A percentile compares a stretch with the other conserved stretches of the same genome.
Evolutionary conservation across 1,140 invertebrate species (phyloP).

Genomic region (Mamestra configurata): DNA sequence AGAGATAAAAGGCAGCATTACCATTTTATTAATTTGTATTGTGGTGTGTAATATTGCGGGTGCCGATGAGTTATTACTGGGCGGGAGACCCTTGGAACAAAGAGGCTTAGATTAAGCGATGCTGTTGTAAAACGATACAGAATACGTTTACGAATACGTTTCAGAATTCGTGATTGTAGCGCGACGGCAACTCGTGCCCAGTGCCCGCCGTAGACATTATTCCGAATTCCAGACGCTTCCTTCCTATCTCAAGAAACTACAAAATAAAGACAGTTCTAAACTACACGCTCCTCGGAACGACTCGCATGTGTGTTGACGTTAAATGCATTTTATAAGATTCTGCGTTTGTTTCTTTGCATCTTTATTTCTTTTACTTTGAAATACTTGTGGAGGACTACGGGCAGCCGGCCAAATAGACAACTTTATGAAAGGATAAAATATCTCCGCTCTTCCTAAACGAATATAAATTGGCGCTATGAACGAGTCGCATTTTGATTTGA

Average conservation of each 20-base stretch:
- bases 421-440: conserved; percentile 79
- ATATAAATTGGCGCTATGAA: conserved; percentile 63
- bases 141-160: conserved; percentile 1
- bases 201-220: conserved; percentile 59
- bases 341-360: conserved; percentile 77
- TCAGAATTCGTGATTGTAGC: not conserved
- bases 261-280: conserved; percentile 73
- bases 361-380: conserved; percentile 77
- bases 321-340: conserved; percentile 84
- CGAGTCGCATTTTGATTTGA: conserved; percentile 54
- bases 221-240: conserved; percentile 63
- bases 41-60: conserved; percentile 54
- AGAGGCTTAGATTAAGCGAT: conserved; percentile 64
- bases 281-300: conserved; percentile 66
- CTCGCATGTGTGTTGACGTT: conserved; percentile 79
- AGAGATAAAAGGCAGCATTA: conserved; percentile 36
- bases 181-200: not conserved
- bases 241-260: conserved; percentile 62
- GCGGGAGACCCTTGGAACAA: conserved; percentile 61
- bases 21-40: conserved; percentile 46
- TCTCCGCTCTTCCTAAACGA: conserved; percentile 68
- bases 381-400: conserved; percentile 73
- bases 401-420: conserved; percentile 82
- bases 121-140: conserved; percentile 51
- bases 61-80: conserved; percentile 62